Percentiles rank a stretch among this genome's conserved stretches.
Evolutionary conservation across 2,888 invertebrate species (phyloP).

Genomic region (Cordylochernes scorpioides): DNA sequence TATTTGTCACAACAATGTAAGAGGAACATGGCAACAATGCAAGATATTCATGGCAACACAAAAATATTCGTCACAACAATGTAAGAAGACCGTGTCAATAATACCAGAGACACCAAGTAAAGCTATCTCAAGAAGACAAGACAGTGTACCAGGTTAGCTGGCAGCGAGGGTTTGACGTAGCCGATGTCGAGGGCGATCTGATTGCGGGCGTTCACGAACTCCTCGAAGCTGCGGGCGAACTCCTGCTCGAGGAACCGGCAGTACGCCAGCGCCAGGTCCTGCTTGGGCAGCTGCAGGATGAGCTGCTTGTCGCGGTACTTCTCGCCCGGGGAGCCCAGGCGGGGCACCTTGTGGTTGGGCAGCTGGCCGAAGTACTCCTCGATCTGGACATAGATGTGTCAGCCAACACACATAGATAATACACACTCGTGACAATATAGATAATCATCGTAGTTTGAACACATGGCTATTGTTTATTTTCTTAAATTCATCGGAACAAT

Average conservation of each 20-base stretch:
- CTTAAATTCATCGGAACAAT: too few species aligned
- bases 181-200: constrained; percentile 88
- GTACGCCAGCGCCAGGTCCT: constrained; percentile 66
- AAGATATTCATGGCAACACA: too few species aligned
- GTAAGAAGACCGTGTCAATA: too few species aligned
- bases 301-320: constrained; percentile 50
- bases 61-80: too few species aligned
- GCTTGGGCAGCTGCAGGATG: constrained; percentile 67
- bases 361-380: constrained; percentile 76
- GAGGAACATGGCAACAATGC: too few species aligned
- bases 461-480: too few species aligned
- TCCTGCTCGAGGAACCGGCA: constrained; percentile 56
- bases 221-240: constrained; percentile 56
- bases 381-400: constrained; percentile 32
- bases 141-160: constrained; percentile 4
- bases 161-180: constrained; percentile 19
- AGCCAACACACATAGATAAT: too few species aligned
- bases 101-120: too few species aligned
- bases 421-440: too few species aligned
- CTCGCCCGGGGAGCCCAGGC: constrained; percentile 47
- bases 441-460: too few species aligned
- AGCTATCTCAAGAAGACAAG: too few species aligned
- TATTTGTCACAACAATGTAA: too few species aligned
- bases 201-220: constrained; percentile 76
- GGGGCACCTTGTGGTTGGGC: constrained; percentile 50